Evolutionary conservation across 2,888 invertebrate genomes (phyloP).

Genomic region (Zootermopsis nevadensis): DNA sequence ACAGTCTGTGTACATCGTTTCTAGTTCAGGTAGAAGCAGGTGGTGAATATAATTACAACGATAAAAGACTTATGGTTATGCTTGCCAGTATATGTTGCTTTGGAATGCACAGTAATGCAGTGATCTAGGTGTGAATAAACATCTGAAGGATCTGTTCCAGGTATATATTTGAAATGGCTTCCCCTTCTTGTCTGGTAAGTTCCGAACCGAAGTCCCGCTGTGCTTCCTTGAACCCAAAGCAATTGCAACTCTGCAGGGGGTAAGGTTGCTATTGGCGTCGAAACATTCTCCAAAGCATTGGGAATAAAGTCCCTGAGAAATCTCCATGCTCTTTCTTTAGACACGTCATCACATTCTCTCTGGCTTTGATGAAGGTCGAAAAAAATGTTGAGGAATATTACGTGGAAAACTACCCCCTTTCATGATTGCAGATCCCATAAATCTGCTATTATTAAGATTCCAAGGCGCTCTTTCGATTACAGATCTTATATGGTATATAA

Average conservation of each 20-base stretch:
- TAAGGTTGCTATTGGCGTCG: constrained; percentile 26
- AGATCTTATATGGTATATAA: too few species aligned
- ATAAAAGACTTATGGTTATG: too few species aligned
- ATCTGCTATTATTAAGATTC: too few species aligned
- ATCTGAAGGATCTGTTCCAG: background rate
- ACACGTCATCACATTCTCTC: constrained; percentile 22
- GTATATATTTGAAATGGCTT: background rate
- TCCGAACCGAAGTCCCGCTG: background rate
- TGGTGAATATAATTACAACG: too few species aligned
- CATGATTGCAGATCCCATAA: too few species aligned
- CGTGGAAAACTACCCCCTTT: background rate
- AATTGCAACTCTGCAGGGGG: constrained; percentile 23
- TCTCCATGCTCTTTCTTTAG: background rate
- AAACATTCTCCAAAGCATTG: background rate
- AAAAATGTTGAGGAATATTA: background rate
- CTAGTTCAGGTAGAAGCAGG: too few species aligned
- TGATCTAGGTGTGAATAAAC: too few species aligned
- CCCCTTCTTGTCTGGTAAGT: background rate
- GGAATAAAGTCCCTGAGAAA: background rate
- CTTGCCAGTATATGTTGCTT: too few species aligned
- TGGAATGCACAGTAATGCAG: background rate
- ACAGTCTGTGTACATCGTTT: too few species aligned
- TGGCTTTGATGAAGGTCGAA: constrained; percentile 10
- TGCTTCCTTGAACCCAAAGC: background rate
- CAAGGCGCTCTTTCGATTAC: too few species aligned